A percentile compares a stretch with the other conserved stretches of the same genome.
phyloP scores from a whole-genome alignment of 2,888 invertebrate species.

The Ochropleura plecta region DNA sequence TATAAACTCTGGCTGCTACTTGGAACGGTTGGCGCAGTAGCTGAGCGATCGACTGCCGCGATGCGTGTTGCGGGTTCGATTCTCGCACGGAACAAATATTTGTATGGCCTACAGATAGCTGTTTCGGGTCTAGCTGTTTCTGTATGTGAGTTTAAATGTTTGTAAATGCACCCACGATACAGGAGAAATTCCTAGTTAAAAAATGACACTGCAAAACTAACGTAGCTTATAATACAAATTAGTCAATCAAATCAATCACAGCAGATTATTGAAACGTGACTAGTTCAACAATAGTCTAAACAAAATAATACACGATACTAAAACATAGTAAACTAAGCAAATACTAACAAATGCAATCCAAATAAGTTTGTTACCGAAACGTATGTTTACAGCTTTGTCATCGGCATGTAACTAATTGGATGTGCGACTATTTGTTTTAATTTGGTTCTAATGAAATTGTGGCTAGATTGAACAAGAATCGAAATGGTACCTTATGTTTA shows the following conservation, averaged over 20 bases:
- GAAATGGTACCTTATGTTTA: neutral
- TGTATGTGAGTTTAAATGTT: no score
- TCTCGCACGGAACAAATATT: no score
- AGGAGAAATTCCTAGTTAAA: no score
- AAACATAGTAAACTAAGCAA: conserved; percentile 39
- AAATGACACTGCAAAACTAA: no score
- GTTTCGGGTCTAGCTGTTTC: no score
- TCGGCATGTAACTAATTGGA: conserved; percentile 46
- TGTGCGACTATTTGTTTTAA: conserved; percentile 41
- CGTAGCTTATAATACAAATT: neutral
- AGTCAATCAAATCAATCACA: conserved; percentile 44
- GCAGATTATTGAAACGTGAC: conserved; percentile 46
- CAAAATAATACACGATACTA: conserved; percentile 32
- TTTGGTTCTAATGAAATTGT: conserved; percentile 31
- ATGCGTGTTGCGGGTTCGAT: no score
- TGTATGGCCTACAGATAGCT: no score
- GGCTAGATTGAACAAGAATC: conserved; percentile 26
- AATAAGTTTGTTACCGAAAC: conserved; percentile 53
- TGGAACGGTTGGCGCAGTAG: no score
- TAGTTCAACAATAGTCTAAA: conserved; percentile 36
- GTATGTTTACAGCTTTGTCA: conserved; percentile 47
- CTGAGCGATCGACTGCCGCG: no score
- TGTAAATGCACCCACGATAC: no score
- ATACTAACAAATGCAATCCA: conserved; percentile 51
- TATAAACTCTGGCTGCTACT: no score